Conservation (phyloP, 2,888 invertebrate genomes). For the Sisyra nigra region DNA sequence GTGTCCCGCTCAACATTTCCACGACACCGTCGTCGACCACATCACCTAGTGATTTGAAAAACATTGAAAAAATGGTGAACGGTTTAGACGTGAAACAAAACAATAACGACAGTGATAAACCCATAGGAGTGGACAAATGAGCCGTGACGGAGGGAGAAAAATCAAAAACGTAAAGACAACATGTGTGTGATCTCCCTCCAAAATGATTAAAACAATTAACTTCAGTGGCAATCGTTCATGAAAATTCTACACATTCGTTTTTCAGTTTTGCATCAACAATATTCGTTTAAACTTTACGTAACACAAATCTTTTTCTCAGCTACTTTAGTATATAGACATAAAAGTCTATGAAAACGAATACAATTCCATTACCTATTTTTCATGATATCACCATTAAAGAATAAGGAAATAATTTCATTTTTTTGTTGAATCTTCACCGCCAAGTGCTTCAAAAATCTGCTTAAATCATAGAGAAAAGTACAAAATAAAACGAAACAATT, state of each 20-base stretch:
- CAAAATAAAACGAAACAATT: conserved; percentile 3
- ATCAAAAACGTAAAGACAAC: background rate
- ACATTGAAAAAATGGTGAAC: conserved; percentile 95
- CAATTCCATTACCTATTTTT: background rate
- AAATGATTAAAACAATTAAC: background rate
- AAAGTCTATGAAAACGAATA: background rate
- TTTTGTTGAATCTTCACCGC: conserved; percentile 7
- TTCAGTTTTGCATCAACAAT: too few species aligned
- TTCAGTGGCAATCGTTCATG: conserved; percentile 3
- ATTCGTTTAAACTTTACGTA: too few species aligned
- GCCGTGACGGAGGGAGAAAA: conserved; percentile 6
- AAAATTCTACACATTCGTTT: too few species aligned
- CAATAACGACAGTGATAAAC: conserved; percentile 19
- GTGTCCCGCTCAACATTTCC: conserved; percentile 7
- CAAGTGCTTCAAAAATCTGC: conserved; percentile 9
- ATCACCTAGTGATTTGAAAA: conserved; percentile 73
- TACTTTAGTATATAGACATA: too few species aligned
- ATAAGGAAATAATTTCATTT: background rate
- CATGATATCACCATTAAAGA: too few species aligned
- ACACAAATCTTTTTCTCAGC: too few species aligned
- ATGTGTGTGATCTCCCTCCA: conserved; percentile 2
- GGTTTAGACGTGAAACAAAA: conserved; percentile 73
- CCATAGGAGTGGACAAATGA: conserved; percentile 8
- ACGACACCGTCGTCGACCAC: conserved; percentile 18
- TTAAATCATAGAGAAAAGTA: conserved; percentile 9